These are phyloP conservation scores for Chirona hameri DNA, from an alignment of 2,888 invertebrate genomes.

Conservation along the genomic window DNA sequence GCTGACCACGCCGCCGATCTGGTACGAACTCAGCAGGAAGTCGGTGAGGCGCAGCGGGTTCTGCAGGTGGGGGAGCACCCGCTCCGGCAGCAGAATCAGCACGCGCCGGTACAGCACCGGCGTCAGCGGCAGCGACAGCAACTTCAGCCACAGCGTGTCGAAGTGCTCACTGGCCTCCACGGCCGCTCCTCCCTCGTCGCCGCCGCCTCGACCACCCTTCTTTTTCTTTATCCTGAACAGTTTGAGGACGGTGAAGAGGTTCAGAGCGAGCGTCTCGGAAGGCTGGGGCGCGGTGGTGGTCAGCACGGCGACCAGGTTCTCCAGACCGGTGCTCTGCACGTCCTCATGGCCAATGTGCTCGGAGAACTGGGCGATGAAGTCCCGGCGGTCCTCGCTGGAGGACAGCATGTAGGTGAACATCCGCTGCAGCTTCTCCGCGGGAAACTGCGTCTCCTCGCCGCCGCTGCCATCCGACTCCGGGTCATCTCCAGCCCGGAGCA, in stretches of 20 bases:
- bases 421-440: not conserved
- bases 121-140: constrained; percentile 68
- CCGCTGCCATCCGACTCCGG: no score
- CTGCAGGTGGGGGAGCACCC: constrained; percentile 72
- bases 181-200: constrained; percentile 45
- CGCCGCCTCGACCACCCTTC: not conserved
- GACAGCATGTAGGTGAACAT: constrained; percentile 25
- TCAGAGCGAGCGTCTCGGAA: constrained; percentile 29
- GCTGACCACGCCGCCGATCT: constrained; percentile 79
- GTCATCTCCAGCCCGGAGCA: no score
- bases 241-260: constrained; percentile 35
- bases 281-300: no score
- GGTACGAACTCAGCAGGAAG: constrained; percentile 84
- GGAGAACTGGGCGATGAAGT: constrained; percentile 65
- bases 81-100: constrained; percentile 73
- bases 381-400: not conserved
- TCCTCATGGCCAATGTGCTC: constrained; percentile 72
- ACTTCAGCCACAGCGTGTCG: constrained; percentile 70
- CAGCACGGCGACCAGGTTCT: not conserved
- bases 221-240: not conserved
- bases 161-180: constrained; percentile 51
- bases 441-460: not conserved
- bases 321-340: constrained; percentile 46
- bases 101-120: constrained; percentile 68
- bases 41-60: constrained; percentile 82